A percentile compares a stretch with the other conserved stretches of the same genome.
Conservation (phyloP, 2,113 vertebrate species). For the Tychaedon coryphoeus region DNA sequence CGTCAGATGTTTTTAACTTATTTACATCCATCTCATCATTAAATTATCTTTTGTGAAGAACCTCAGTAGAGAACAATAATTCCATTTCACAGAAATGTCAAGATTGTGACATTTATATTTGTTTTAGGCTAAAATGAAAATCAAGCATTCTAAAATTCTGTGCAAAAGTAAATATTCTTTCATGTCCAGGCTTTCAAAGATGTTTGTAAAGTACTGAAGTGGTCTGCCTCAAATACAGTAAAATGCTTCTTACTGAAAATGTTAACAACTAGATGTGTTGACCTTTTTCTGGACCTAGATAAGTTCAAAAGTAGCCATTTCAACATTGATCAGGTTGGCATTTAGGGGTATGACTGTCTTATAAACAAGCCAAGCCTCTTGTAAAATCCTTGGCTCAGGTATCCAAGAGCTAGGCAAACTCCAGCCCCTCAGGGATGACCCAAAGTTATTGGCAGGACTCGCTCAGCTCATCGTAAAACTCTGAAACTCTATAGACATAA, state of each 20-base stretch:
- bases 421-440: neutral
- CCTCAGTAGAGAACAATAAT: neutral
- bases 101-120: neutral
- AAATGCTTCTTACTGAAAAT: neutral
- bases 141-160: neutral
- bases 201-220: neutral
- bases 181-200: neutral
- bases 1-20: constrained; percentile 7
- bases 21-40: neutral
- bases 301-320: neutral
- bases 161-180: neutral
- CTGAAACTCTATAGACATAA: neutral
- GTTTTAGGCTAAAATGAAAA: neutral
- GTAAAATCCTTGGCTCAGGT: neutral
- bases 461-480: neutral
- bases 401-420: neutral
- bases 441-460: neutral
- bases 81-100: neutral
- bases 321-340: accelerated
- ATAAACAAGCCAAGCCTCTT: neutral
- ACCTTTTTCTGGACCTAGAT: neutral
- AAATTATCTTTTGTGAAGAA: neutral
- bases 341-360: neutral
- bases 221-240: neutral
- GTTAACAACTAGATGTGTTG: neutral